Conservation (phyloP, 2,888 invertebrate genomes). For the Cosmia trapezina region DNA sequence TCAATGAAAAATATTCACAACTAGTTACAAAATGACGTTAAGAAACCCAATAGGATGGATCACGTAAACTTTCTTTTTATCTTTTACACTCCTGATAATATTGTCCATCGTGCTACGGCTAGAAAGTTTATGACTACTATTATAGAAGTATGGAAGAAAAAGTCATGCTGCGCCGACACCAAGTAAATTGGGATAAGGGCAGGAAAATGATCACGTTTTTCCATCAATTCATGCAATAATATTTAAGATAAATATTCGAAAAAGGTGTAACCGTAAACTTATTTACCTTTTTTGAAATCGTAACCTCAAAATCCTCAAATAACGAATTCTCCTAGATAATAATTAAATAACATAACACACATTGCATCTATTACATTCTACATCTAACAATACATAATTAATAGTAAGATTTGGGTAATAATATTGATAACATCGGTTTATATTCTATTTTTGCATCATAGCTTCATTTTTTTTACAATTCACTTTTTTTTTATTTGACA, state of each 20-base stretch:
- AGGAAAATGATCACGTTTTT: no score
- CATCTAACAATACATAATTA: conserved; percentile 6
- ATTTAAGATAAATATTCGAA: neutral
- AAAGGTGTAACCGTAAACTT: neutral
- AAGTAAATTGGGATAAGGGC: neutral
- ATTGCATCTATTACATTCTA: conserved; percentile 1
- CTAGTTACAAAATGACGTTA: neutral
- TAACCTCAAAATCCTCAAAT: conserved; percentile 31
- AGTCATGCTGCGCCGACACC: rapidly evolving
- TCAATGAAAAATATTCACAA: neutral
- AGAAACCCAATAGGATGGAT: neutral
- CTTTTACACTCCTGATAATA: neutral
- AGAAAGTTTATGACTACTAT: no score
- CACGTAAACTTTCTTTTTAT: neutral
- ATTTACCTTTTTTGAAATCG: no score
- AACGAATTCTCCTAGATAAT: neutral
- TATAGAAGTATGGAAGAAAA: neutral
- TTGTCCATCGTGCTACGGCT: neutral
- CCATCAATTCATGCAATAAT: conserved; percentile 1
- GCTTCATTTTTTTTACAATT: conserved; percentile 7
- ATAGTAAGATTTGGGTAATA: neutral
- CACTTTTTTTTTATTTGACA: neutral
- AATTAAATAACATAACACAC: conserved; percentile 26
- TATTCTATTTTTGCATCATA: neutral
- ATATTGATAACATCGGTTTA: neutral